Evolutionary conservation across 2,797 vertebrate species (phyloP).

Genomic region (Australoheros facetus): DNA sequence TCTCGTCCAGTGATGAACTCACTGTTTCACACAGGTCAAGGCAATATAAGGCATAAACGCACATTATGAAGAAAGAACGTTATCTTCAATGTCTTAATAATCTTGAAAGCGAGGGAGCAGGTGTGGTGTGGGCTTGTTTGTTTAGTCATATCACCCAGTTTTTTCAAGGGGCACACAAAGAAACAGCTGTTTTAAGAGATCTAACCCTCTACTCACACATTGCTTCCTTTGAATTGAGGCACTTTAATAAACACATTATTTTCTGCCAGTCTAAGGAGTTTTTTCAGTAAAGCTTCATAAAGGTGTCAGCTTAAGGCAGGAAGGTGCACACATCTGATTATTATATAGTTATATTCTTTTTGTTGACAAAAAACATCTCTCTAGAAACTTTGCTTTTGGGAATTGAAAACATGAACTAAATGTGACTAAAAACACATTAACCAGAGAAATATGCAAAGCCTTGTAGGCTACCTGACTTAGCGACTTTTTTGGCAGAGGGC

Average conservation of each 20-base stretch:
- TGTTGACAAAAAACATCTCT: conserved; percentile 53
- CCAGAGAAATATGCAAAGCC: conserved; percentile 51
- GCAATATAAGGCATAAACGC: conserved; percentile 6
- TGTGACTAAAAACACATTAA: conserved; percentile 55
- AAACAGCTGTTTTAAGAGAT: conserved; percentile 50
- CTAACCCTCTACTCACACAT: not conserved
- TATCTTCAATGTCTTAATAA: conserved; percentile 43
- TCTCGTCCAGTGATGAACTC: not conserved
- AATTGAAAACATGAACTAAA: conserved; percentile 30
- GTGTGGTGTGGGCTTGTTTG: conserved; percentile 39
- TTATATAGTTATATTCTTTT: conserved; percentile 58
- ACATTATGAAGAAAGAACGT: conserved; percentile 20
- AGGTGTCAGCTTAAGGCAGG: conserved; percentile 54
- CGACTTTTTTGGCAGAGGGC: conserved; percentile 9
- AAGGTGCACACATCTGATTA: conserved; percentile 53
- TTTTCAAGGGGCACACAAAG: not conserved
- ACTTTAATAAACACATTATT: conserved; percentile 66
- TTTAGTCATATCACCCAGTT: conserved; percentile 48
- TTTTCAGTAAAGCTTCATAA: conserved; percentile 55
- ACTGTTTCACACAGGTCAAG: conserved; percentile 36
- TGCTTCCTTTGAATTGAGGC: conserved; percentile 36
- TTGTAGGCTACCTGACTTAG: conserved; percentile 35
- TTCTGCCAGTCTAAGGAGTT: conserved; percentile 48
- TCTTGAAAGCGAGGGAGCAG: conserved; percentile 19
- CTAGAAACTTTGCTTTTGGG: conserved; percentile 31